Percentiles rank a stretch among this genome's conserved stretches.
phyloP scores from a whole-genome alignment of 2,113 vertebrate genomes.

The Phyllostomus hastatus region DNA sequence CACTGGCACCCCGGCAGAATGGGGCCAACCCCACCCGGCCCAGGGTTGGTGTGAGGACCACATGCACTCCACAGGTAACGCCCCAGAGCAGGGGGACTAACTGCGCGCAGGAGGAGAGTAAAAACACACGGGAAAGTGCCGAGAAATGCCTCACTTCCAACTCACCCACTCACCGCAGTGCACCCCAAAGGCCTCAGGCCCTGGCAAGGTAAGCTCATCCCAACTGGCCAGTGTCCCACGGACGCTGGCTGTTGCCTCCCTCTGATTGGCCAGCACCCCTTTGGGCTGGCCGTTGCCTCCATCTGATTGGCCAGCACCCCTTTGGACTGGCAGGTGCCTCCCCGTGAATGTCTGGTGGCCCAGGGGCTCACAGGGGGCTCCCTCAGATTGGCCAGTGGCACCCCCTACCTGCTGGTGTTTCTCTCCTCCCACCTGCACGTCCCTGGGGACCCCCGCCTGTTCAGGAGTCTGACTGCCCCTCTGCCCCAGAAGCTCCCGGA shows the following conservation, averaged over 20 bases:
- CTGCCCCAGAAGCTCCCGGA: neutral
- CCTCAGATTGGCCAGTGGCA: neutral
- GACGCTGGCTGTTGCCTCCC: neutral
- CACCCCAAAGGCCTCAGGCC: too few species aligned
- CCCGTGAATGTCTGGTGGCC: neutral
- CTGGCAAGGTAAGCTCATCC: neutral
- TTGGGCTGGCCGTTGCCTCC: rapidly evolving
- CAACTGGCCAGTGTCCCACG: neutral
- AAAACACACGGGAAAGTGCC: rapidly evolving
- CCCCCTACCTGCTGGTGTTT: neutral
- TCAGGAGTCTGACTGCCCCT: neutral
- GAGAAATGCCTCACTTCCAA: neutral
- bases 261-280: neutral
- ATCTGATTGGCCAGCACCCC: neutral
- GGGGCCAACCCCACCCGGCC: too few species aligned
- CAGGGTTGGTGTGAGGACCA: neutral
- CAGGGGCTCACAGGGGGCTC: neutral
- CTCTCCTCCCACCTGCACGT: neutral
- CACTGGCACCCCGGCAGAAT: neutral
- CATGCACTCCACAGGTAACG: rapidly evolving
- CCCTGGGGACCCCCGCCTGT: too few species aligned
- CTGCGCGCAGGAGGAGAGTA: neutral
- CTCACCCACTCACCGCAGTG: neutral
- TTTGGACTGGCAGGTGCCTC: neutral
- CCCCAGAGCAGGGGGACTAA: rapidly evolving